Conservation (phyloP, 1,140 invertebrate species). For the Ectropis grisescens region DNA sequence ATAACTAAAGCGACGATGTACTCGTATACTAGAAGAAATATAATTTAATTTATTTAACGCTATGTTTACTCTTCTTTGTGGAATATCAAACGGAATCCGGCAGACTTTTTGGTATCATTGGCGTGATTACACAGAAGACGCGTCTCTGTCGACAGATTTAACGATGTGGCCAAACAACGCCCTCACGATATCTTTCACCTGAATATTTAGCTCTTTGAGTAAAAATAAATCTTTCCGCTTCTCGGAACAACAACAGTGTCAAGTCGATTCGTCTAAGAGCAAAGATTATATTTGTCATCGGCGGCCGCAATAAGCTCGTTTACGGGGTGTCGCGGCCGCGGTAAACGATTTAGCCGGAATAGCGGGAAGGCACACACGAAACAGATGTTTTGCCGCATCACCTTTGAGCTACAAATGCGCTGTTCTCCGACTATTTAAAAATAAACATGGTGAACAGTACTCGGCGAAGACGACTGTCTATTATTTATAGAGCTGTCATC, state of each 20-base stretch:
- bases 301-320: conserved; percentile 37
- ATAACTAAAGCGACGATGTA: too few relatives aligned
- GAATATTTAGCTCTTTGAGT: conserved; percentile 59
- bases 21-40: too few relatives aligned
- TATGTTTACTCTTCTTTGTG: conserved; percentile 50
- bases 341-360: conserved; percentile 32
- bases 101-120: conserved; percentile 44
- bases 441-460: conserved; percentile 36
- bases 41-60: too few relatives aligned
- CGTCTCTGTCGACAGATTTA: conserved; percentile 45
- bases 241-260: conserved; percentile 59
- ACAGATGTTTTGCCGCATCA: conserved; percentile 45
- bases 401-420: conserved; percentile 21
- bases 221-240: conserved; percentile 59
- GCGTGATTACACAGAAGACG: conserved; percentile 35
- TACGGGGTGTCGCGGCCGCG: conserved; percentile 30
- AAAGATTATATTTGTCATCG: conserved; percentile 66
- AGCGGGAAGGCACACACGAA: conserved; percentile 18
- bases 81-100: conserved; percentile 45
- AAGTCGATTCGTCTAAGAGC: conserved; percentile 49
- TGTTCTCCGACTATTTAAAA: conserved; percentile 29
- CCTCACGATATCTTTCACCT: conserved; percentile 59
- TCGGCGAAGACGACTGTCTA: conserved; percentile 13
- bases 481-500: conserved; percentile 52
- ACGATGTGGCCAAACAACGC: conserved; percentile 37